phyloP scores from a whole-genome alignment of 2,113 vertebrate species.

The Malurus melanocephalus region DNA sequence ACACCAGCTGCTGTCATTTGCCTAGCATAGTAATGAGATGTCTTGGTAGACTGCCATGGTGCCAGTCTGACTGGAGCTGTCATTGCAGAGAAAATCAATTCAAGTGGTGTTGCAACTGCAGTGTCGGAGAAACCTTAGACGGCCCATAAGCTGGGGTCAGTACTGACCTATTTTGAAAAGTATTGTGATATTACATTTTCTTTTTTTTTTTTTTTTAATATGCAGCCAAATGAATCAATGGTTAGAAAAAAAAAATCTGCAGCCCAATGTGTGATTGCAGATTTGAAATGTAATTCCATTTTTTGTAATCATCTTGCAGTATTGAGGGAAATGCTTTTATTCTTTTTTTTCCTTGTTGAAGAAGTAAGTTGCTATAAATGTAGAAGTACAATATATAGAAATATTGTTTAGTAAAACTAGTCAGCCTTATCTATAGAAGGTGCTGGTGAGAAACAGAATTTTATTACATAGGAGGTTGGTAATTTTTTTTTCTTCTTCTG shows the following conservation, averaged over 20 bases:
- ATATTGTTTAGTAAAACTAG: conserved; percentile 54
- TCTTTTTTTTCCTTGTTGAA: conserved; percentile 40
- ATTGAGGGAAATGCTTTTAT: conserved; percentile 60
- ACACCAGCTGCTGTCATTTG: conserved; percentile 85
- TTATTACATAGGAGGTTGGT: conserved; percentile 16
- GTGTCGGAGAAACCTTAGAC: conserved; percentile 81
- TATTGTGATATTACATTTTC: conserved; percentile 58
- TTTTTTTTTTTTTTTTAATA: conserved; percentile 35
- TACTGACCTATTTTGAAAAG: conserved; percentile 73
- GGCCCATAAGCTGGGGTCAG: conserved; percentile 71
- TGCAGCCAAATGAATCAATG: conserved; percentile 73
- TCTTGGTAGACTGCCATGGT: conserved; percentile 78
- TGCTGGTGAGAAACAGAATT: conserved; percentile 55
- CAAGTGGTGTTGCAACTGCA: conserved; percentile 74
- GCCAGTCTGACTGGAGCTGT: conserved; percentile 94
- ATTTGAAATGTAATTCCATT: conserved; percentile 63
- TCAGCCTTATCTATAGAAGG: conserved; percentile 53
- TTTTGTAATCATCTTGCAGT: conserved; percentile 63
- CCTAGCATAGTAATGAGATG: conserved; percentile 77
- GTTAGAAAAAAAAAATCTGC: conserved; percentile 55
- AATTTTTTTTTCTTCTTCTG: not conserved
- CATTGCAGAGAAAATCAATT: conserved; percentile 94
- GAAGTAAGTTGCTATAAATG: conserved; percentile 52
- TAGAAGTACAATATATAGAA: conserved; percentile 49
- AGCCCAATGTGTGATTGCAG: conserved; percentile 45